Evolutionary conservation across 1,140 invertebrate species (phyloP), one percentile per base, ranked within the genome.

Genomic region (Trichonephila inaurata): DNA sequence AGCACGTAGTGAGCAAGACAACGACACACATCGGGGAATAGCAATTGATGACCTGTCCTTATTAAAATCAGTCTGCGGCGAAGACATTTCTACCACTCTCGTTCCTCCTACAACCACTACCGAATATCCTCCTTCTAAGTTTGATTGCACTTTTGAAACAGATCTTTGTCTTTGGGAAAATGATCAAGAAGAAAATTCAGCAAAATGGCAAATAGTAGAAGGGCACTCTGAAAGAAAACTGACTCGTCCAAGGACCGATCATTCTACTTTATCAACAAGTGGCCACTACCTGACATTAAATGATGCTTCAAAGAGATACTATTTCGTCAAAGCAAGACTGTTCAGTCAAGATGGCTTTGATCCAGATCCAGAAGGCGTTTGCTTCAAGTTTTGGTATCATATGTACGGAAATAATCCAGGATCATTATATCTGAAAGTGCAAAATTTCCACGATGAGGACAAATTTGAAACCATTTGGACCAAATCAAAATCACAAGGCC

Each of bases 381-480:
- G 94, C 61, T 89, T 94, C 12, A 87, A 92, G 60, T 94, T 94
- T 64, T 94, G 92, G 94, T 94, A 94, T 92, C 92, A 94, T 28
- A 94, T 94, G 44, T 89, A 91, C 24, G 94, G 94, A 10, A 91
- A 93, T 51, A 69, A 89, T 44, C 94, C 89, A 40, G 93, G 93
- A 40, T 51, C 44, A 33, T 60, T 94, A 61, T 90, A 90, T 28
- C n/a, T 94, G 18, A 89, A 83, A 83, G 61, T 61, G 12, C 87
- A 85, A 60, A 33, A 94, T 21, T 94, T 94, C n/a, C 72, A 90
- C 51, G 81, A 89, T 24, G 86, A 93, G n/a, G 93, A 94, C n/a
- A 94, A 89, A 40, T 12, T n/a, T 7, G 93, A 94, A 85, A 91
- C 77, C 3, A 18, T 82, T 18, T 94, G 94, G 94, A 51, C 51